A percentile compares a stretch with the other conserved stretches of the same genome.
These are phyloP conservation scores for Invenusta paracnida DNA, from an alignment of 2,888 invertebrate genomes.

Conservation along the genomic window DNA sequence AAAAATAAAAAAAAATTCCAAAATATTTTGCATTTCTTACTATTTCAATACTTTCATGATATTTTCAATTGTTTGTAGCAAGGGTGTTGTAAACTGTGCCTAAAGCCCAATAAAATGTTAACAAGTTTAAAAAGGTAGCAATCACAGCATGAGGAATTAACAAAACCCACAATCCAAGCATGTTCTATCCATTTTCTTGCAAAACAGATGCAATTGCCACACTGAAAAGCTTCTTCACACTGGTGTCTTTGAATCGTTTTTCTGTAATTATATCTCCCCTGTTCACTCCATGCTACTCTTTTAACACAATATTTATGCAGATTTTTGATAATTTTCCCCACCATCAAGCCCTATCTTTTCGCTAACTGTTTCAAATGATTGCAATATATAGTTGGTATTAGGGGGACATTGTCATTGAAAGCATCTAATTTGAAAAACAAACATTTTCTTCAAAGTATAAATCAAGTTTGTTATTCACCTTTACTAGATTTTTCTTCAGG, in stretches of 20 bases:
- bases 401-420: neutral
- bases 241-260: constrained; percentile 24
- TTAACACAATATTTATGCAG: neutral
- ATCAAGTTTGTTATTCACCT: constrained; percentile 34
- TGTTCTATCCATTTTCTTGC: neutral
- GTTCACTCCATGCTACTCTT: neutral
- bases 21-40: constrained; percentile 8
- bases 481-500: neutral
- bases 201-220: neutral
- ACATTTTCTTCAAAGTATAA: neutral
- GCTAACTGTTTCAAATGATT: constrained; percentile 6
- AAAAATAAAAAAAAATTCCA: constrained; percentile 10
- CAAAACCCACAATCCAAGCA: neutral
- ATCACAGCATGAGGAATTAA: neutral
- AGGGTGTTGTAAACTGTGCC: constrained; percentile 1
- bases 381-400: neutral
- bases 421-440: neutral
- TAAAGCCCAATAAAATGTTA: constrained; percentile 32
- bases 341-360: constrained; percentile 5
- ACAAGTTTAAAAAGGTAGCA: constrained; percentile 33
- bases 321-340: neutral
- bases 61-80: constrained; percentile 27
- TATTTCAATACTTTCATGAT: constrained; percentile 22
- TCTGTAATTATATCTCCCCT: neutral
- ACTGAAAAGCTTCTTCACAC: constrained; percentile 17